Evolutionary conservation across 2,113 vertebrate species (phyloP), one percentile per base, ranked within the genome.

Genomic region (Aspiorhynchus laticeps): DNA sequence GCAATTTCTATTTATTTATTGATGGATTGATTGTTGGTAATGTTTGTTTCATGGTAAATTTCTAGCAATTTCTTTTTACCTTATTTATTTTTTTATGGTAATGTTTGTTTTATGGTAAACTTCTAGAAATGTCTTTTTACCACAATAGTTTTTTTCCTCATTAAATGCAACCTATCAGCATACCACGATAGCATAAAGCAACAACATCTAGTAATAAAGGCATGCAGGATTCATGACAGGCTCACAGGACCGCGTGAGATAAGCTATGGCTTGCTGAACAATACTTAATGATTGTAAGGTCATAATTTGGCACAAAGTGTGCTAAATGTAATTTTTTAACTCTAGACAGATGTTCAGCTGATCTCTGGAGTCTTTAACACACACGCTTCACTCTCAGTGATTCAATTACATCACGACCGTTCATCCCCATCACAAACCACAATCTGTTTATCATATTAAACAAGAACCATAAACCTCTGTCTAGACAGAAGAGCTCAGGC

Each of bases 351-450:
- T 78, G 76, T 53, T 21, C 26, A 0, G 76, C 51, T 53, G 76
- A 12, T 53, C 76, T 78, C 76, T 53, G 28, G 76, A 21, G 76
- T 53, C n/a, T 51, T 31, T 53, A 53, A 78, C 76, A 53, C 75
- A 74, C 67, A 74, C 11, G 7, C 7, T 77, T 48, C 14, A 77
- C n/a, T 53, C 75, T 53, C 46, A 31, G 14, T 53, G 48, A 78
- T 53, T 48, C 1, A 17, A 53, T 78, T 7, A 78, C 75, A 51
- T 78, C 75, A 78, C 75, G 2, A 5, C 46, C 43, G 9, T 51
- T 77, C 26, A 51, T 28, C 3, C 6, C 3, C 14, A 48, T 77
- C n/a, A 51, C 26, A 77, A 51, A 46, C 43, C 43, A 51, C 75
- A 78, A 33, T 78, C 15, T 78, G 28, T 74, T n/a, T 78, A 46